Conservation (phyloP, 1,140 invertebrate species). For the Coenobita brevimanus region DNA sequence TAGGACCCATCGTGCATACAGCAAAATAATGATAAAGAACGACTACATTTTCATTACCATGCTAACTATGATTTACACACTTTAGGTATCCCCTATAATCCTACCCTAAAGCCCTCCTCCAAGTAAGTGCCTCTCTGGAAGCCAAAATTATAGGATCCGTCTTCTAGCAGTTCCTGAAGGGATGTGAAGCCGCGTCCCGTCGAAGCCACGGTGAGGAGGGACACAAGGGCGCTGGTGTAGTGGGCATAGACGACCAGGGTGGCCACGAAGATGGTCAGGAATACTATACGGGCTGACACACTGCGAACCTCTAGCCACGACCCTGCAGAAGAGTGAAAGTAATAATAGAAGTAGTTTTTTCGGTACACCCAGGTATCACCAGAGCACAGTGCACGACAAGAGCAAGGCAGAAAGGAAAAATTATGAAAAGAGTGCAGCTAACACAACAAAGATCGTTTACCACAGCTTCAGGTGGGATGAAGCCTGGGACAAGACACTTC, state of each 20-base stretch:
- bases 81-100: too few species aligned
- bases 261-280: conserved; percentile 64
- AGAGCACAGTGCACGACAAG: too few species aligned
- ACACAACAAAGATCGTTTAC: too few species aligned
- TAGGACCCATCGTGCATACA: conserved; percentile 41
- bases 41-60: too few species aligned
- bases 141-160: conserved; percentile 47
- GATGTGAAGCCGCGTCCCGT: conserved; percentile 41
- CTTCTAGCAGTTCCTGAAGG: conserved; percentile 50
- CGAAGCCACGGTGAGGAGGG: conserved; percentile 63
- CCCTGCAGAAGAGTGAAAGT: background rate
- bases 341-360: too few species aligned
- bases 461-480: too few species aligned
- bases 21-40: too few species aligned
- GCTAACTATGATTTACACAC: too few species aligned
- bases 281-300: conserved; percentile 44
- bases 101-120: conserved; percentile 54
- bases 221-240: conserved; percentile 67
- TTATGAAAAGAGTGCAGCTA: too few species aligned
- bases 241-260: conserved; percentile 66
- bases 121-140: conserved; percentile 27
- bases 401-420: too few species aligned
- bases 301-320: conserved; percentile 52
- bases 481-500: too few species aligned
- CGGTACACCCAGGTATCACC: too few species aligned